Evolutionary conservation across 2,888 invertebrate genomes (phyloP), one percentile per base, ranked within the genome.

Genomic region (Lacanobia wlatinum): DNA sequence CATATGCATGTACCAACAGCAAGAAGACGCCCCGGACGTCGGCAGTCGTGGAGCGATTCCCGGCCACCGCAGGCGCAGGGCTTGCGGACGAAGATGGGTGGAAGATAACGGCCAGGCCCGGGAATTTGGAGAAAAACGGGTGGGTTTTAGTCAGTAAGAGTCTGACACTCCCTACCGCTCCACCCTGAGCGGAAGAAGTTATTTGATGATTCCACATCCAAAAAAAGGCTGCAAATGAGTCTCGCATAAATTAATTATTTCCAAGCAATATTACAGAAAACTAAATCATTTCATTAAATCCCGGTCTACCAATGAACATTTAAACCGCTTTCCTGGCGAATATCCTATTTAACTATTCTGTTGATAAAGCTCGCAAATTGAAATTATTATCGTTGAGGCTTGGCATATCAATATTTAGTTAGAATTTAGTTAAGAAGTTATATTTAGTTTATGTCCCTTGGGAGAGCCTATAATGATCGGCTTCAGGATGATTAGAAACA

Each of bases 401-500:
- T 64, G 14, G 34, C 43, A 18, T 46, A 53, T 38, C 43, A 73
- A 61, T 78, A 76, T 63, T 63, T 63, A 59, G 12, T 50, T 40
- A 14, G 9, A 48, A 18, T 21, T 59, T 46, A 28, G 23, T 40
- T 48, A 43, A 21, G 55, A 70, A 80, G 50, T 59, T 71, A 70
- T 68, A 73, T 70, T 68, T 73, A 60, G 43, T 63, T 63, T 23
- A 23, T 38, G n/a, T 58, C 48, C 53, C 28, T 58, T 53, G 48
- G 40, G 48, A 48, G 48, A 50, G 14, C 48, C 3, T 23, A 48
- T 12, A 75, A 69, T 64, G 14, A 67, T 73, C 53, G 48, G 50
- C 52, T 70, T 50, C 58, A 61, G 55, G 59, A 71, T 73, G 66
- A 78, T 83, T 75, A 71, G 73, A 73, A 61, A 71, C 61, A 70